Percentiles rank a stretch among this genome's conserved stretches.
Evolutionary conservation across 2,113 vertebrate genomes (phyloP).

Genomic region (Halichoeres trimaculatus): DNA sequence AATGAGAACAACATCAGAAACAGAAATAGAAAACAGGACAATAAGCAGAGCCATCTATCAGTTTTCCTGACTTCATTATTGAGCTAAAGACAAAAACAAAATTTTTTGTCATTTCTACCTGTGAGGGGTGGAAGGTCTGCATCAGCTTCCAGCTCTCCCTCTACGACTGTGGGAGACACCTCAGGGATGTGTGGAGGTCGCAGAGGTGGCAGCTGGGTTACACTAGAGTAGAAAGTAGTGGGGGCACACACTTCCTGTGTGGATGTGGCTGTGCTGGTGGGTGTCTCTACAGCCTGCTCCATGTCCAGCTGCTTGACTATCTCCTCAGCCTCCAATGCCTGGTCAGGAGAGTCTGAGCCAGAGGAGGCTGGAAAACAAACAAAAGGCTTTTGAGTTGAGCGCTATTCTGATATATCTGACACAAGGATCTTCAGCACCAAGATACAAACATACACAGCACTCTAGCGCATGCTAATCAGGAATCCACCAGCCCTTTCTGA

Average conservation of each 20-base stretch:
- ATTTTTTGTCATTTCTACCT: constrained; percentile 75
- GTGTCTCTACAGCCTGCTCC: constrained; percentile 92
- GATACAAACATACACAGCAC: not conserved
- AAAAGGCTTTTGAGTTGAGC: not conserved
- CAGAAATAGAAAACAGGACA: not conserved
- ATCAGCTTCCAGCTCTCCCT: constrained; percentile 85
- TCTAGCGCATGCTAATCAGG: not conserved
- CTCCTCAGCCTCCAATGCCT: constrained; percentile 94
- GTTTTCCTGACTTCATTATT: not conserved
- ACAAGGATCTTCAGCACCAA: not conserved
- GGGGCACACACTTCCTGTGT: constrained; percentile 85
- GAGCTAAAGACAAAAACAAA: not conserved
- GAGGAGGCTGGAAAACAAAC: constrained; percentile 82
- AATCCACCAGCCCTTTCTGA: not conserved
- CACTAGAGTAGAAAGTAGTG: constrained; percentile 83
- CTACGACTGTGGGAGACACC: constrained; percentile 80
- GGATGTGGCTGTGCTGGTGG: constrained; percentile 88
- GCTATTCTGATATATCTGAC: not conserved
- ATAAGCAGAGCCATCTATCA: not conserved
- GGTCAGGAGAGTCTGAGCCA: constrained; percentile 94
- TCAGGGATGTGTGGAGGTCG: constrained; percentile 83
- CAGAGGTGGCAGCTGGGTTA: constrained; percentile 77
- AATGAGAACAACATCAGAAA: constrained; percentile 7
- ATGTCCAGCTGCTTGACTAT: constrained; percentile 97
- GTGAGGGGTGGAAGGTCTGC: constrained; percentile 94